A percentile compares a stretch with the other conserved stretches of the same genome.
These are phyloP conservation scores for Falco concolor DNA, from an alignment of 2,797 vertebrate genomes.

Conservation along the genomic window DNA sequence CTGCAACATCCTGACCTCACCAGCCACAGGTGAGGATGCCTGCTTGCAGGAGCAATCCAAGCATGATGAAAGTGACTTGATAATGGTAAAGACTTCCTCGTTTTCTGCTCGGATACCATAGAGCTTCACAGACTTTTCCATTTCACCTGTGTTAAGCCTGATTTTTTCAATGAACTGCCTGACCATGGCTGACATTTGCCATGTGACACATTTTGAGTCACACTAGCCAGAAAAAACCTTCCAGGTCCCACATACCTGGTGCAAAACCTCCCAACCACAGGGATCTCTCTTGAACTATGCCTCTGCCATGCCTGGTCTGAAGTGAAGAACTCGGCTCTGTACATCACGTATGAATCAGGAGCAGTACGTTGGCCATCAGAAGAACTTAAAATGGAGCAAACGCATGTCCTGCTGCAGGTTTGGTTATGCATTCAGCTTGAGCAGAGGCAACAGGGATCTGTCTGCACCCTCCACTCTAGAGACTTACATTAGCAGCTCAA, in stretches of 20 bases:
- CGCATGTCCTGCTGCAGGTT: neutral
- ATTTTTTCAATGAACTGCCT: neutral
- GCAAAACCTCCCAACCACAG: neutral
- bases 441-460: neutral
- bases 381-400: neutral
- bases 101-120: no score
- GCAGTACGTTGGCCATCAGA: neutral
- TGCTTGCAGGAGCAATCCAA: neutral
- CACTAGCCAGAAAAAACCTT: neutral
- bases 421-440: neutral
- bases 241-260: neutral
- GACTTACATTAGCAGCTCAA: neutral
- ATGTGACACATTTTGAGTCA: neutral
- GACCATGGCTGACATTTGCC: neutral
- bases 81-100: neutral
- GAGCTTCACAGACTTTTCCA: neutral
- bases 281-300: neutral
- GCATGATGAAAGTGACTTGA: neutral
- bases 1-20: neutral
- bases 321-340: neutral
- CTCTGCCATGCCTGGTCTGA: neutral
- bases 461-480: accelerated
- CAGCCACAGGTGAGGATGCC: neutral
- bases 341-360: neutral
- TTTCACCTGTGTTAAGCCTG: neutral